phyloP scores from a whole-genome alignment of 2,888 invertebrate genomes.

The Drosophila tripunctata region DNA sequence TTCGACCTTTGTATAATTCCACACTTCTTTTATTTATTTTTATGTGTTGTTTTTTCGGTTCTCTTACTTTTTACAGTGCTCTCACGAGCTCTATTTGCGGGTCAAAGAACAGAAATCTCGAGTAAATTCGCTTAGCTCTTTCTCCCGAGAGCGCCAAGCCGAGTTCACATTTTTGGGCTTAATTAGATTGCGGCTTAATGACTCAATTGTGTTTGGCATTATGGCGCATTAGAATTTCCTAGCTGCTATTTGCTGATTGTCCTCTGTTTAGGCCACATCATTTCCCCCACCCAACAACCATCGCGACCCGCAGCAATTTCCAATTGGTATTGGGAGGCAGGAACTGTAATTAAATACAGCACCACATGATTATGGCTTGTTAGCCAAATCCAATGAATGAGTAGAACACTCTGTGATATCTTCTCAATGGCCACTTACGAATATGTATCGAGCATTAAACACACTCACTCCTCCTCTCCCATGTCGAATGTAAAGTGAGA shows the following conservation, averaged over 20 bases:
- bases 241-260: conserved; percentile 24
- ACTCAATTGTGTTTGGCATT: conserved; percentile 76
- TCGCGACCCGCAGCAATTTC: conserved; percentile 40
- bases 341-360: conserved; percentile 73
- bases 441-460: conserved; percentile 46
- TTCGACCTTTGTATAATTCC: conserved; percentile 21
- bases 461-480: conserved; percentile 10
- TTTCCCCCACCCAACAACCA: not conserved
- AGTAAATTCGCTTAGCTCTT: conserved; percentile 22
- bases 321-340: conserved; percentile 52
- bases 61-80: not conserved
- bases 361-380: conserved; percentile 78
- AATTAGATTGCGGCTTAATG: conserved; percentile 79
- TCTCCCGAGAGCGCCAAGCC: conserved; percentile 24
- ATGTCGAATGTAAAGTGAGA: conserved; percentile 47
- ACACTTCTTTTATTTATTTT: conserved; percentile 13
- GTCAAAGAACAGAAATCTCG: conserved; percentile 58
- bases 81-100: conserved; percentile 27
- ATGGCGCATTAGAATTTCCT: conserved; percentile 60
- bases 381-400: conserved; percentile 74
- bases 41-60: conserved; percentile 2
- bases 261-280: not conserved
- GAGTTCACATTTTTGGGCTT: conserved; percentile 76
- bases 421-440: conserved; percentile 54
- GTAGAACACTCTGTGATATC: conserved; percentile 46